These are phyloP conservation scores for Achroia grisella DNA, from an alignment of 1,140 invertebrate species.

Conservation along the genomic window DNA sequence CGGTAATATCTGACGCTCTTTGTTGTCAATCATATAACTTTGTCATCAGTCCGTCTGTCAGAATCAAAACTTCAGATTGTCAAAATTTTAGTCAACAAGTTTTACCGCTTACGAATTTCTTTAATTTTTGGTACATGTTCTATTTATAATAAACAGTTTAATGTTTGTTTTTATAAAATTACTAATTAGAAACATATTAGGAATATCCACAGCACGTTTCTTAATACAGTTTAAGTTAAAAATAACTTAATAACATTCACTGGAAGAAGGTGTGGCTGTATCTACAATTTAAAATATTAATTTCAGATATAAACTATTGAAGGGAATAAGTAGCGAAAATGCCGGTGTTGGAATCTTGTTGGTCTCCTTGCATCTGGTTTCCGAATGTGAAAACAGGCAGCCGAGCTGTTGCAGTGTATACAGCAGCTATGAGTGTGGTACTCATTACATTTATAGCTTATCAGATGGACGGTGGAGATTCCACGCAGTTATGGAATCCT, in stretches of 20 bases:
- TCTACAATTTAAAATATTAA: neutral
- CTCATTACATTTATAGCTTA: constrained; percentile 84
- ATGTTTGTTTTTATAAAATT: no score
- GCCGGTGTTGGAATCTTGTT: constrained; percentile 85
- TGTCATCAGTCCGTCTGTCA: no score
- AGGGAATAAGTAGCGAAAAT: constrained; percentile 63
- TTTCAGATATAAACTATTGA: neutral
- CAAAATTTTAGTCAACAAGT: no score
- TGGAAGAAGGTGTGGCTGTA: constrained; percentile 15
- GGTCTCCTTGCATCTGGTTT: constrained; percentile 91
- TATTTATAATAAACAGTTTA: no score
- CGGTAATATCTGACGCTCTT: no score
- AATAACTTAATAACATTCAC: neutral
- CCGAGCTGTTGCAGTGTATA: constrained; percentile 85
- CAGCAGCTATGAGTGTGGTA: constrained; percentile 81
- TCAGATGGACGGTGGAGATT: constrained; percentile 88
- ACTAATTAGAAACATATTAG: no score
- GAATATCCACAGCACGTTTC: no score
- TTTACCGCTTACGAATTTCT: no score
- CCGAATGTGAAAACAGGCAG: constrained; percentile 84
- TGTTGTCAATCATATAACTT: no score
- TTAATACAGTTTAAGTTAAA: no score
- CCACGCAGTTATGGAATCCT: constrained; percentile 89
- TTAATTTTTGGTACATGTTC: no score
- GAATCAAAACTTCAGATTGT: no score